Conservation (phyloP, 2,797 vertebrate genomes). For the Discoglossus pictus region DNA sequence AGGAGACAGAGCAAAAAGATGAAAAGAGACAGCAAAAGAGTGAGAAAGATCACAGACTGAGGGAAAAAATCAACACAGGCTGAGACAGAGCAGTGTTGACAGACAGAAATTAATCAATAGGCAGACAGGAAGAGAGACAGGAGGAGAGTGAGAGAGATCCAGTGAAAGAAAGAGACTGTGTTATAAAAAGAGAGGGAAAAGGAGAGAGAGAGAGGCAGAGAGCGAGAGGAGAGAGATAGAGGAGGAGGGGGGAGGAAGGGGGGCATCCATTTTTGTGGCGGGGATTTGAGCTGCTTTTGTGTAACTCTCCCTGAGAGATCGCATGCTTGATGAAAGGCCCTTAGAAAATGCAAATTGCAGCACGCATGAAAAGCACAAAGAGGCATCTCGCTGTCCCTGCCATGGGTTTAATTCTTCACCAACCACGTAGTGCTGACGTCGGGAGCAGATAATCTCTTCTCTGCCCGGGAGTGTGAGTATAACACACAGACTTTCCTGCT, state of each 20-base stretch:
- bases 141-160: conserved; percentile 38
- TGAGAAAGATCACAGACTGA: conserved; percentile 35
- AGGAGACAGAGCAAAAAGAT: conserved; percentile 14
- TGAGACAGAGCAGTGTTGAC: conserved; percentile 48
- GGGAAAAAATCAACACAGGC: conserved; percentile 35
- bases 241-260: conserved; percentile 42
- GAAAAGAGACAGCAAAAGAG: conserved; percentile 2
- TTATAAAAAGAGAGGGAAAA: conserved; percentile 41
- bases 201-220: conserved; percentile 46
- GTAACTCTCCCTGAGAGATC: conserved; percentile 54
- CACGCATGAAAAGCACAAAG: conserved; percentile 54
- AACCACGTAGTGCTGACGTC: conserved; percentile 52
- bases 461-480: conserved; percentile 53
- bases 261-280: conserved; percentile 49
- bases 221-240: conserved; percentile 46
- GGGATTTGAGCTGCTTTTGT: conserved; percentile 54
- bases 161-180: conserved; percentile 44
- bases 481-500: conserved; percentile 53
- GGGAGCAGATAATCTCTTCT: conserved; percentile 54
- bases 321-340: conserved; percentile 53
- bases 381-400: conserved; percentile 53
- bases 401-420: conserved; percentile 54
- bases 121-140: conserved; percentile 52
- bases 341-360: conserved; percentile 54
- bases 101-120: conserved; percentile 50